A percentile compares a stretch with the other conserved stretches of the same genome.
Evolutionary conservation across 2,797 vertebrate genomes (phyloP).

Genomic region (Lophotriccus pileatus): DNA sequence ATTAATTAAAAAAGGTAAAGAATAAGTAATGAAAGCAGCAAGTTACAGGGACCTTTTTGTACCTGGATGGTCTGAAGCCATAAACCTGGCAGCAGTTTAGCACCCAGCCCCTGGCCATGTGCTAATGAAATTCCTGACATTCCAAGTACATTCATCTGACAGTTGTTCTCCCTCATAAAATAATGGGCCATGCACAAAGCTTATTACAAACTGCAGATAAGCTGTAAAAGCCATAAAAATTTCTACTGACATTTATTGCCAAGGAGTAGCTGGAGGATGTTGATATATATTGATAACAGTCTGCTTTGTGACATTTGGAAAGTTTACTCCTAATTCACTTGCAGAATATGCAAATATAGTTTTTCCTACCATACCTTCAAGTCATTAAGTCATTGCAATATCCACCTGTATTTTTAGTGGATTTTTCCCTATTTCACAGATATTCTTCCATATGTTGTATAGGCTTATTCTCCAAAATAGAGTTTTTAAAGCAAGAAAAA

Average conservation of each 20-base stretch:
- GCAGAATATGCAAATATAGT: constrained; percentile 45
- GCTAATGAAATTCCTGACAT: constrained; percentile 77
- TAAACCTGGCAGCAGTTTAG: constrained; percentile 72
- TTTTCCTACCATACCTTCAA: neutral
- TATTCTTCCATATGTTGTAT: neutral
- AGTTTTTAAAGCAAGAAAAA: neutral
- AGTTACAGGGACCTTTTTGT: constrained; percentile 45
- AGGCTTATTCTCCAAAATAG: neutral
- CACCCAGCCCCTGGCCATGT: constrained; percentile 70
- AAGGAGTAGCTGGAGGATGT: constrained; percentile 71
- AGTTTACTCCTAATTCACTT: constrained; percentile 72
- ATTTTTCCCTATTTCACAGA: neutral
- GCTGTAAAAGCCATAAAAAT: constrained; percentile 72
- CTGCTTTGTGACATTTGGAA: constrained; percentile 74
- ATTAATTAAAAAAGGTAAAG: constrained; percentile 83
- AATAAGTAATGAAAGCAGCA: constrained; percentile 60
- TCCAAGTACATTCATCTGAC: constrained; percentile 73
- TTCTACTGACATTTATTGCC: constrained; percentile 74
- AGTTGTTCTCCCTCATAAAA: constrained; percentile 69
- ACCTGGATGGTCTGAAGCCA: constrained; percentile 66
- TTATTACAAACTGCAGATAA: constrained; percentile 70
- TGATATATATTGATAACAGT: constrained; percentile 77
- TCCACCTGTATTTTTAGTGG: neutral
- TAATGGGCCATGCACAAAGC: constrained; percentile 59
- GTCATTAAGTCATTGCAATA: neutral